Conservation (phyloP, 2,113 vertebrate genomes). For the Ellobius talpinus region DNA sequence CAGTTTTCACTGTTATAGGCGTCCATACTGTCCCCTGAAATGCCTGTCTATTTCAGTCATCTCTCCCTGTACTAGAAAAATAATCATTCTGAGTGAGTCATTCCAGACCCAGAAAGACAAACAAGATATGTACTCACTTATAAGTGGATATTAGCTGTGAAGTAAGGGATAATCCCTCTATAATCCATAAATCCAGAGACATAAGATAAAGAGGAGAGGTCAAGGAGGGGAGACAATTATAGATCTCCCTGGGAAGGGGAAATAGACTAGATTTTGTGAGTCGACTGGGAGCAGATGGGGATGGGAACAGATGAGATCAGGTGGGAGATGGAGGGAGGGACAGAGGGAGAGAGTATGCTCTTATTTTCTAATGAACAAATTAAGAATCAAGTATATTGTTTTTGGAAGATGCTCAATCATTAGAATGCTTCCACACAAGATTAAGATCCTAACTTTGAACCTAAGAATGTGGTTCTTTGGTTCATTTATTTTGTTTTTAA, state of each 20-base stretch:
- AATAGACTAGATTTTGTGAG: background rate
- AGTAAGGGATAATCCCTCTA: background rate
- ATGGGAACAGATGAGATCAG: background rate
- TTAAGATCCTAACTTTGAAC: background rate
- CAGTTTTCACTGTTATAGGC: too few species aligned
- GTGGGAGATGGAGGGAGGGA: background rate
- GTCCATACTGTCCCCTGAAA: too few species aligned
- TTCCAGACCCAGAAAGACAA: background rate
- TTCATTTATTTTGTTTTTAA: background rate
- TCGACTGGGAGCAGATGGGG: background rate
- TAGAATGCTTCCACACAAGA: background rate
- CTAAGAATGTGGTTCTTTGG: background rate
- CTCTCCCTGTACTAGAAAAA: background rate
- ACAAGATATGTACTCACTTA: background rate
- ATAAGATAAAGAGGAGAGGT: background rate
- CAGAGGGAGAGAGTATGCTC: background rate
- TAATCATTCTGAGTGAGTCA: background rate
- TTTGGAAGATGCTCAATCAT: background rate
- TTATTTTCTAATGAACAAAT: constrained; percentile 6
- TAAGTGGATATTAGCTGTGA: background rate
- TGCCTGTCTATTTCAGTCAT: background rate
- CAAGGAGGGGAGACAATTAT: accelerated
- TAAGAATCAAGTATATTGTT: background rate
- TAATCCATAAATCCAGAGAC: too few species aligned
- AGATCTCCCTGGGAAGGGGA: background rate